Percentiles rank a stretch among this genome's conserved stretches.
These are phyloP conservation scores for Serranus cabrilla DNA, from an alignment of 2,797 vertebrate species.

Conservation along the genomic window DNA sequence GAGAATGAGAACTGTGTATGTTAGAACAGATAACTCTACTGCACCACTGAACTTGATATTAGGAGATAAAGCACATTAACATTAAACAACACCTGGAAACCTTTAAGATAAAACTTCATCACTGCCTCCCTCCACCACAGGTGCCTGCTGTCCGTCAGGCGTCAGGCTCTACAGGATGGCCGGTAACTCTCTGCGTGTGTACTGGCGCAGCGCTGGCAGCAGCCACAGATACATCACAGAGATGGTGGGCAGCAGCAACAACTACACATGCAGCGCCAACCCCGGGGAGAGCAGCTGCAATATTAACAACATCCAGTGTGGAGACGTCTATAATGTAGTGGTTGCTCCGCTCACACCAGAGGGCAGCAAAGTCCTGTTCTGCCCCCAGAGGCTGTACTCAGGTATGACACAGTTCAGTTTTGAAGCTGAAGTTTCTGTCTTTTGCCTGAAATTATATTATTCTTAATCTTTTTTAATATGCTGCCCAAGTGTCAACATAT, in stretches of 20 bases:
- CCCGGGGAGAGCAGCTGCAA: constrained; percentile 87
- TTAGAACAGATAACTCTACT: too few species aligned
- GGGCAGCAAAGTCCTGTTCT: constrained; percentile 87
- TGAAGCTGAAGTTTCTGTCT: neutral
- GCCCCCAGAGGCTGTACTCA: constrained; percentile 91
- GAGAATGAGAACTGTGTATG: too few species aligned
- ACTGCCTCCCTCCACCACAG: constrained; percentile 66
- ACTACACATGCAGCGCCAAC: constrained; percentile 86
- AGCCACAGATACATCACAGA: constrained; percentile 81
- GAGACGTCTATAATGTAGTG: constrained; percentile 87
- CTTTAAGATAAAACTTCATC: neutral
- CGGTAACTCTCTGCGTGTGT: constrained; percentile 87
- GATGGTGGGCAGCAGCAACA: constrained; percentile 83
- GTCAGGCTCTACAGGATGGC: constrained; percentile 88
- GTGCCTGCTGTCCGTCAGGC: constrained; percentile 92
- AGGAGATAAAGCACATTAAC: too few species aligned
- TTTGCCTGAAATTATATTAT: neutral
- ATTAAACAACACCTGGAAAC: too few species aligned
- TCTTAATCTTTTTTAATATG: neutral
- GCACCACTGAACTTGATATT: too few species aligned
- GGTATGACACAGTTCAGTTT: constrained; percentile 70
- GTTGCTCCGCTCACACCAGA: constrained; percentile 88
- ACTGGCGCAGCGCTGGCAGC: constrained; percentile 85
- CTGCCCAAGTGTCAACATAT: neutral
- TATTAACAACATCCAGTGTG: constrained; percentile 85